These are phyloP conservation scores for Buathra laborator DNA, from an alignment of 2,888 invertebrate species.

Conservation along the genomic window DNA sequence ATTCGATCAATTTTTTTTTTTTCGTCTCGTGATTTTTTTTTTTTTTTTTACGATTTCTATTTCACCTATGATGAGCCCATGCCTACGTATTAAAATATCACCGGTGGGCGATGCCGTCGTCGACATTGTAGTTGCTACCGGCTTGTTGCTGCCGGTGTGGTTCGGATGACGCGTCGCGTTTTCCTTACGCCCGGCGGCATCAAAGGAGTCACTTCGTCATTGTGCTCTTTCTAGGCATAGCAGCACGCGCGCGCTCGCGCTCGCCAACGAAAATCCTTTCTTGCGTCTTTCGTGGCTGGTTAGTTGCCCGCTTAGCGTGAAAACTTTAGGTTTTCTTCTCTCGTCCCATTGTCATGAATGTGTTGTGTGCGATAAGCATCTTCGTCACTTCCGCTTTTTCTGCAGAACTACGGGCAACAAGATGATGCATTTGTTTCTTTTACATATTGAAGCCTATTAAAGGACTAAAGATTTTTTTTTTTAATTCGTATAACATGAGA, in stretches of 20 bases:
- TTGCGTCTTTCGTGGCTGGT: conserved; percentile 61
- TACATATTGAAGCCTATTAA: no score
- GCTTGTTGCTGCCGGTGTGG: conserved; percentile 58
- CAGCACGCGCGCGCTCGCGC: neutral
- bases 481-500: conserved; percentile 3
- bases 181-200: conserved; percentile 68
- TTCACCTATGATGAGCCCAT: neutral
- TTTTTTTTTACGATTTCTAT: conserved; percentile 29
- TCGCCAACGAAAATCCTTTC: conserved; percentile 38
- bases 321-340: neutral
- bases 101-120: conserved; percentile 32
- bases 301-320: conserved; percentile 50
- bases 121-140: conserved; percentile 49
- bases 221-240: conserved; percentile 58
- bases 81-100: conserved; percentile 64
- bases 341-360: neutral
- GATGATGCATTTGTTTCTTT: conserved; percentile 20
- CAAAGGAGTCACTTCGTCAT: conserved; percentile 77
- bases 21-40: neutral
- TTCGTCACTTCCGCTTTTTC: neutral
- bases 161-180: conserved; percentile 74
- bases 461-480: neutral
- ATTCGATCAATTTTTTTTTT: neutral
- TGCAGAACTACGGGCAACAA: neutral
- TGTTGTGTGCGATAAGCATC: neutral